A percentile compares a stretch with the other conserved stretches of the same genome.
These are phyloP conservation scores for Scolopax rusticola DNA, from an alignment of 2,797 vertebrate genomes.

Conservation along the genomic window DNA sequence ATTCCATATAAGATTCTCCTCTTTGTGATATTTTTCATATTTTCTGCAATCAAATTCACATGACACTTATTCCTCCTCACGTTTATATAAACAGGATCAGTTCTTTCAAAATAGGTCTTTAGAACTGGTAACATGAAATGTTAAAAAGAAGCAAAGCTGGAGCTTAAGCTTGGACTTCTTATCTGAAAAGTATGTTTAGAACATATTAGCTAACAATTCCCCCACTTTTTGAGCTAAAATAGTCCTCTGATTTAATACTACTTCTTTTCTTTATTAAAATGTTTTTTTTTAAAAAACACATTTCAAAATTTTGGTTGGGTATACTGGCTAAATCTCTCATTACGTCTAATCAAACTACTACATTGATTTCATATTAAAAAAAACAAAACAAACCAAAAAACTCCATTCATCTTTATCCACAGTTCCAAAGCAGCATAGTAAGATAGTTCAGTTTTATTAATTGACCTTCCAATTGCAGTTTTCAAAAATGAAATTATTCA, in stretches of 20 bases:
- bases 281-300: neutral
- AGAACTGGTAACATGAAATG: neutral
- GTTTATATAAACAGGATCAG: neutral
- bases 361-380: neutral
- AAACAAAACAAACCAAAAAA: neutral
- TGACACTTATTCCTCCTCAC: neutral
- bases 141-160: neutral
- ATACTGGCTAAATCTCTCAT: neutral
- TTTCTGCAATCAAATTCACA: neutral
- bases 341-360: neutral
- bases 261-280: neutral
- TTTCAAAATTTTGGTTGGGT: neutral
- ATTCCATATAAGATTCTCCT: neutral
- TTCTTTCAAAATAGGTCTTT: neutral
- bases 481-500: neutral
- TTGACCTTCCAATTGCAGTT: neutral
- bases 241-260: neutral
- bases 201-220: neutral
- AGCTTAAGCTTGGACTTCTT: neutral
- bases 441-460: neutral
- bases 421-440: neutral
- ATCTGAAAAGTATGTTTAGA: fast-evolving
- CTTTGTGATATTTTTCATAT: neutral
- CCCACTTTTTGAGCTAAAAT: neutral
- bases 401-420: neutral